A percentile compares a stretch with the other conserved stretches of the same genome.
Evolutionary conservation across 2,797 vertebrate genomes (phyloP).

Genomic region (Spatula versicolor): DNA sequence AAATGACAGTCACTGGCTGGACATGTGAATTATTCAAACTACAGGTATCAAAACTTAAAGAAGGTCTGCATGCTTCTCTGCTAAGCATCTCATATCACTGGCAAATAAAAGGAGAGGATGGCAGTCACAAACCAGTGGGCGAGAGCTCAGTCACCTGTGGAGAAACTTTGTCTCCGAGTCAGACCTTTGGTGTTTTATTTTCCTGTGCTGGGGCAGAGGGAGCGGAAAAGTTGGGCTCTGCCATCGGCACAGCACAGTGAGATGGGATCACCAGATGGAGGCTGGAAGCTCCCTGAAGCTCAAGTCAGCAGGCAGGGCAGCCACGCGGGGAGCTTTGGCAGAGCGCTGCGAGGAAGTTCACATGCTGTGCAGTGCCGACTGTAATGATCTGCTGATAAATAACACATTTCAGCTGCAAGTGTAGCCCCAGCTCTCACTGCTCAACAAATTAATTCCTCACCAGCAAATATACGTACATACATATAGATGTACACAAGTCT

Average conservation of each 20-base stretch:
- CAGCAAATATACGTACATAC: background rate
- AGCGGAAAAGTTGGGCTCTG: background rate
- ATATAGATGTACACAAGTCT: background rate
- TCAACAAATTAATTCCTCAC: slow-evolving; percentile 25
- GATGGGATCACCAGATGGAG: slow-evolving; percentile 29
- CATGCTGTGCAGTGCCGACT: slow-evolving; percentile 38
- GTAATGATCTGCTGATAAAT: slow-evolving; percentile 57
- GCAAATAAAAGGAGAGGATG: background rate
- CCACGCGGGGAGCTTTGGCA: slow-evolving; percentile 28
- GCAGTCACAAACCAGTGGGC: background rate
- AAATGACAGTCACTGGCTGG: background rate
- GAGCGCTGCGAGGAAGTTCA: slow-evolving; percentile 28
- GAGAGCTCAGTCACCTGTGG: background rate
- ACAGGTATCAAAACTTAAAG: background rate
- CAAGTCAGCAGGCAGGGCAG: slow-evolving; percentile 20
- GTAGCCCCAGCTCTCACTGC: background rate
- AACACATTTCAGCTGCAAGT: slow-evolving; percentile 43
- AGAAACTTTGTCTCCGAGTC: background rate
- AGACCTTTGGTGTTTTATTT: background rate
- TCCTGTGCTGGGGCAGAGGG: background rate
- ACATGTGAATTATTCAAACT: background rate
- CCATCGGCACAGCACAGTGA: background rate
- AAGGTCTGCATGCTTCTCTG: background rate
- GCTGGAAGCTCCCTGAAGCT: slow-evolving; percentile 23
- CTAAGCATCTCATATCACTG: background rate